Conservation (phyloP, 2,888 invertebrate species). For the Allolobophora icterica region DNA sequence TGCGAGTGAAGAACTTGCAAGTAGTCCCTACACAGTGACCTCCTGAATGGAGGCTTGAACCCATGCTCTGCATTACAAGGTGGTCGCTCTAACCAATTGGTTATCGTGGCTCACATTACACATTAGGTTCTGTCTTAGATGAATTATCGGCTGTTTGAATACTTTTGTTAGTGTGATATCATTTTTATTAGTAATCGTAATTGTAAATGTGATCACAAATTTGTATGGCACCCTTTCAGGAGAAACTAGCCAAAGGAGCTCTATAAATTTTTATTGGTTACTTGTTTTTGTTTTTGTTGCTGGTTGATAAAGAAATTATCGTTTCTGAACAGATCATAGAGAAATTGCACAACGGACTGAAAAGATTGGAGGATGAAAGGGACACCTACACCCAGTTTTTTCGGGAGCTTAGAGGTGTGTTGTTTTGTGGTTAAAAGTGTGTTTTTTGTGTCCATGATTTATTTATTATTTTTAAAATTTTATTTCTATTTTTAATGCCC, state of each 20-base stretch:
- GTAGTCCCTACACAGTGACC: no score
- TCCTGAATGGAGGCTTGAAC: no score
- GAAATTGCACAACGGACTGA: constrained; percentile 4
- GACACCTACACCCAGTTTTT: neutral
- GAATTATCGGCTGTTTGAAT: no score
- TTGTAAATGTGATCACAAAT: no score
- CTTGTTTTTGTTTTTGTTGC: neutral
- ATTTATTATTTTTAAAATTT: no score
- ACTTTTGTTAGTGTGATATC: no score
- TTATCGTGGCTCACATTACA: no score
- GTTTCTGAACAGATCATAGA: neutral
- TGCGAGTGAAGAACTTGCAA: no score
- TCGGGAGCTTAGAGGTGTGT: constrained; percentile 26
- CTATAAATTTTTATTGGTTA: neutral
- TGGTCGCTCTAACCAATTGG: no score
- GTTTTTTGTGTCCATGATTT: neutral
- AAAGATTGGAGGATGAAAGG: constrained; percentile 1
- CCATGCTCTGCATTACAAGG: no score
- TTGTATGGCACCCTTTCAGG: neutral
- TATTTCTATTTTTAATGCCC: no score
- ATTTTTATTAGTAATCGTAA: no score
- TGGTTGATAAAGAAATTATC: neutral
- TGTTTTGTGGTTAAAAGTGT: neutral
- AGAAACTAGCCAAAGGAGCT: neutral
- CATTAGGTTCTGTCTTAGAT: neutral